Percentiles rank a stretch among this genome's conserved stretches.
phyloP scores from a whole-genome alignment of 2,113 vertebrate species.

The Clupea harengus region DNA sequence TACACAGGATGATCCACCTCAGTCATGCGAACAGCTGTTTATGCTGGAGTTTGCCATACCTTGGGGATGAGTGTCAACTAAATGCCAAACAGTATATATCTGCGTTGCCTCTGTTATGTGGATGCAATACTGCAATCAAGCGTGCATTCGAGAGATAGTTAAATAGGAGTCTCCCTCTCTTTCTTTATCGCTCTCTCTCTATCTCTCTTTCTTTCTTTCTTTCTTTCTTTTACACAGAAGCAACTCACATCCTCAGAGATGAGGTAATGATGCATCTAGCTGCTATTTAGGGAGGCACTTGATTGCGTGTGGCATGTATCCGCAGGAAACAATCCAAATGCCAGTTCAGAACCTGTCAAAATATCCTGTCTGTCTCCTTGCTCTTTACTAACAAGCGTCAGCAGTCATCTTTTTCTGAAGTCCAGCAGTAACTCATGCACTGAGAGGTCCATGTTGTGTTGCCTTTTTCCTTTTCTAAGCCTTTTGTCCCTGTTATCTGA shows the following conservation, averaged over 20 bases:
- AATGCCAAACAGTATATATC: background rate
- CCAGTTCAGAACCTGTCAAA: slow-evolving; percentile 37
- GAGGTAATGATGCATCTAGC: slow-evolving; percentile 7
- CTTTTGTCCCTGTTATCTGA: slow-evolving; percentile 23
- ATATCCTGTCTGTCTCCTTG: slow-evolving; percentile 18
- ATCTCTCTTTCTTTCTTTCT: no score
- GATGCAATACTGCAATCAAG: background rate
- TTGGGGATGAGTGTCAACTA: background rate
- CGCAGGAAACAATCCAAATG: slow-evolving; percentile 34
- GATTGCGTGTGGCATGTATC: slow-evolving; percentile 28
- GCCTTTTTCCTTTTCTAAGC: slow-evolving; percentile 21
- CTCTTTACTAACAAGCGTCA: background rate
- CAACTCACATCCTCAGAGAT: background rate
- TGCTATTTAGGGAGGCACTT: slow-evolving; percentile 32
- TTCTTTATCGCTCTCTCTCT: no score
- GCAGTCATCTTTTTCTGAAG: background rate
- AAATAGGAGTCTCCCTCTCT: no score
- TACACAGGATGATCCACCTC: background rate
- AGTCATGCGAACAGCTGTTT: background rate
- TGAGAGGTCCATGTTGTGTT: background rate
- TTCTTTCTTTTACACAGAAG: background rate
- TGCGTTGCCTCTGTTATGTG: background rate
- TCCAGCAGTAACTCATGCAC: no score
- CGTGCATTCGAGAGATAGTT: no score
- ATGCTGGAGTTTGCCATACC: slow-evolving; percentile 1